phyloP scores from a whole-genome alignment of 2,888 invertebrate species.

The Caenorhabditis drosophilae region DNA sequence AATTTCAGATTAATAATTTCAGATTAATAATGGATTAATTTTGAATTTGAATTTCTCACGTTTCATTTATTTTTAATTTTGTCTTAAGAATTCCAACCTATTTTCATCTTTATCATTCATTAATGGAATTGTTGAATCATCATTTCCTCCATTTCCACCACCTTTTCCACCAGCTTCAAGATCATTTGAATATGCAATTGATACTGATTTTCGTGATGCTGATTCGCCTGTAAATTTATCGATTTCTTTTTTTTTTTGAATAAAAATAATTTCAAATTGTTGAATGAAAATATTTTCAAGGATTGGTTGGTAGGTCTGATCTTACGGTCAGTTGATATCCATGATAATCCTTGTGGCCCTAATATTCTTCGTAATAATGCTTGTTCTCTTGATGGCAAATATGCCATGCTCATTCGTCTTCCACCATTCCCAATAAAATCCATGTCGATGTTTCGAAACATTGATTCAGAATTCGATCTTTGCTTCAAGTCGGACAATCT shows the following conservation, averaged over 20 bases:
- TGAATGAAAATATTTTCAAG: background rate
- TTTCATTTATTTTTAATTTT: no score
- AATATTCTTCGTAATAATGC: conserved; percentile 59
- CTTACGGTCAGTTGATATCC: conserved; percentile 43
- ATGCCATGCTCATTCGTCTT: conserved; percentile 49
- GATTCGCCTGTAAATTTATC: conserved; percentile 46
- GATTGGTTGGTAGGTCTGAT: no score
- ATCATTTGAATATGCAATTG: conserved; percentile 59
- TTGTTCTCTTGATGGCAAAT: conserved; percentile 53
- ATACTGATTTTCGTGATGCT: conserved; percentile 61
- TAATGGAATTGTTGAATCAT: conserved; percentile 54
- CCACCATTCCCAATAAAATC: conserved; percentile 35
- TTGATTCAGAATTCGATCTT: conserved; percentile 45
- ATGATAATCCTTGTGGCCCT: conserved; percentile 58
- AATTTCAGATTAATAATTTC: no score
- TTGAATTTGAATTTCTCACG: no score
- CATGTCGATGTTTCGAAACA: conserved; percentile 42
- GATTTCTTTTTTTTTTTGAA: background rate
- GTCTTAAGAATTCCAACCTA: conserved; percentile 34
- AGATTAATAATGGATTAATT: no score
- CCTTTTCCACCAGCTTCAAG: conserved; percentile 52
- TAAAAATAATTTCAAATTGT: background rate
- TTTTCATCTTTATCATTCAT: conserved; percentile 61
- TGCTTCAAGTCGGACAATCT: conserved; percentile 42
- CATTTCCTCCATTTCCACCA: conserved; percentile 22